These are phyloP conservation scores for Rutpela maculata DNA, from an alignment of 2,888 invertebrate species.

Conservation along the genomic window DNA sequence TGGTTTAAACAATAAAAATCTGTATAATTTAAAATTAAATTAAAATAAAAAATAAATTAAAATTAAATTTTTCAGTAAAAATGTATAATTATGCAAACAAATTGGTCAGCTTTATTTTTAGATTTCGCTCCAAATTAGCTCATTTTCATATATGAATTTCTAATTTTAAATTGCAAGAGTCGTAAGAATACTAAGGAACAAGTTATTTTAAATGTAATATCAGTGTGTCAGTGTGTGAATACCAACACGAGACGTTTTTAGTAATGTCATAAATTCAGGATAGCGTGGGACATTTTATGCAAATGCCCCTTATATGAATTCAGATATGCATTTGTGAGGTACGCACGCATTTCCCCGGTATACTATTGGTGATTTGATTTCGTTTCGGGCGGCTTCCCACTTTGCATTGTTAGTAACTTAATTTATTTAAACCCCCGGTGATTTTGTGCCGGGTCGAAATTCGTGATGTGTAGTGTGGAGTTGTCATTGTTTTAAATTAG, in stretches of 20 bases:
- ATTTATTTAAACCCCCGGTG: not conserved
- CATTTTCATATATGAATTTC: conserved; percentile 1
- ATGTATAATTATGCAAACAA: too few species aligned
- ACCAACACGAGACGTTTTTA: conserved; percentile 63
- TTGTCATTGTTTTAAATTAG: conserved; percentile 7
- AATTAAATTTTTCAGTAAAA: too few species aligned
- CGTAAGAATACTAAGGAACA: conserved; percentile 15
- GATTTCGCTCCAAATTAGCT: not conserved
- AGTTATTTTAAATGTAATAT: conserved; percentile 55
- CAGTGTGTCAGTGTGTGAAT: conserved; percentile 63
- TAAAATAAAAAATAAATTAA: too few species aligned
- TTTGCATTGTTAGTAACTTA: conserved; percentile 7
- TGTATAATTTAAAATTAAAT: too few species aligned
- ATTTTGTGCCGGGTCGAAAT: not conserved
- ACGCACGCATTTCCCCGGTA: conserved; percentile 56
- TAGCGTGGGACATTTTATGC: conserved; percentile 65
- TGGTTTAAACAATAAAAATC: too few species aligned
- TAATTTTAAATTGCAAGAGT: not conserved
- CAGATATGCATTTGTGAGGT: conserved; percentile 64
- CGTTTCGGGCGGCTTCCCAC: not conserved
- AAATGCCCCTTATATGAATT: conserved; percentile 63
- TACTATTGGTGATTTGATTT: conserved; percentile 18
- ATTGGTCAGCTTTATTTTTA: not conserved
- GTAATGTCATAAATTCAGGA: conserved; percentile 62
- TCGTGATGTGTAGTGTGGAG: not conserved